These are phyloP conservation scores for Lepetodrilus schrolli DNA, from an alignment of 2,888 invertebrate species.

Conservation along the genomic window DNA sequence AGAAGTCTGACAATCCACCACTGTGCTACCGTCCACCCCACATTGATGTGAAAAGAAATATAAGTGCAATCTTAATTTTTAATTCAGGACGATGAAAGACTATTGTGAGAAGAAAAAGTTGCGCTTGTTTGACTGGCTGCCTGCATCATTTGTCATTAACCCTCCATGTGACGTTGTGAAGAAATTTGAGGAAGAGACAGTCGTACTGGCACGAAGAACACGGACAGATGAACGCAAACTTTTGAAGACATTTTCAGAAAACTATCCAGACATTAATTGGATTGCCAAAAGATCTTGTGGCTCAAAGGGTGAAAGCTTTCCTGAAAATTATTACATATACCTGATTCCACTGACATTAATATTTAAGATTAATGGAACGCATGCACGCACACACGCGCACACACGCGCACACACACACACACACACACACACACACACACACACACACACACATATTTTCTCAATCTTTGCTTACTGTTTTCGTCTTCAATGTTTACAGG, in stretches of 20 bases:
- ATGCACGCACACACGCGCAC: no score
- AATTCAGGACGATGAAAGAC: conserved; percentile 51
- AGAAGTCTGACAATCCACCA: background rate
- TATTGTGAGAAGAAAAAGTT: conserved; percentile 39
- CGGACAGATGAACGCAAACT: conserved; percentile 52
- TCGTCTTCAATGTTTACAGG: no score
- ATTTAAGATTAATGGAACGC: no score
- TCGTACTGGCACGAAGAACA: conserved; percentile 5
- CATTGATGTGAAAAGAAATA: no score
- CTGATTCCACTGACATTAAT: no score
- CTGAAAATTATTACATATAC: no score
- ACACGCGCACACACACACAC: no score
- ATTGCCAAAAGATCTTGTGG: conserved; percentile 61
- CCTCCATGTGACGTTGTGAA: conserved; percentile 33
- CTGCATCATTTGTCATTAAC: conserved; percentile 53
- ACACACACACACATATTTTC: background rate
- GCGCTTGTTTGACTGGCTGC: conserved; percentile 49
- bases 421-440: no score
- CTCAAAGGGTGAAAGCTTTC: conserved; percentile 57
- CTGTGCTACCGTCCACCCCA: background rate
- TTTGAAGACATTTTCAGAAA: conserved; percentile 38
- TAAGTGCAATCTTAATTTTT: background rate
- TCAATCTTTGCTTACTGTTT: background rate
- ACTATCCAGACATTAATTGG: conserved; percentile 45
- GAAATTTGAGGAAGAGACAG: background rate